Percentiles rank a stretch among this genome's conserved stretches.
phyloP scores from a whole-genome alignment of 1,140 invertebrate species.

The Monochamus saltuarius region DNA sequence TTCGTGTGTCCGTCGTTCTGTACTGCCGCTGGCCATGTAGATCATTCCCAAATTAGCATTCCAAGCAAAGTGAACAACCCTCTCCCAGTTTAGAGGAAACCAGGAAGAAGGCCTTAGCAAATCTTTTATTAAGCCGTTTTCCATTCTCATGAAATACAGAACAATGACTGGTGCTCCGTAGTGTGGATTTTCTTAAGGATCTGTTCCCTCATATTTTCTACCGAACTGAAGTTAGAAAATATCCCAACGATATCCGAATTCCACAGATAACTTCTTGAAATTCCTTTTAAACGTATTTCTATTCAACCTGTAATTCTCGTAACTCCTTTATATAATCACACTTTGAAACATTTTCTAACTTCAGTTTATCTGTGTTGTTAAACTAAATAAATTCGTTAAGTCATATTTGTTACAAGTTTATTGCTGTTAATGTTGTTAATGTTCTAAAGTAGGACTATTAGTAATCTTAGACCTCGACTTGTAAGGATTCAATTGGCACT shows the following conservation, averaged over 20 bases:
- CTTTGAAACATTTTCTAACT: too few species aligned
- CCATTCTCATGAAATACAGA: too few species aligned
- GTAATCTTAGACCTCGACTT: slow-evolving; percentile 1
- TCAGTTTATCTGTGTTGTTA: slow-evolving; percentile 33
- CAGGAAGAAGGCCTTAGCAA: slow-evolving; percentile 35
- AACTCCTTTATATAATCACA: too few species aligned
- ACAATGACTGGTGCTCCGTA: slow-evolving; percentile 37
- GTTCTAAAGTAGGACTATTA: slow-evolving; percentile 29
- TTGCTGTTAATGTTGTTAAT: slow-evolving; percentile 40
- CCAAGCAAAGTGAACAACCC: slow-evolving; percentile 23
- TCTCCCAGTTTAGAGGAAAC: slow-evolving; percentile 24
- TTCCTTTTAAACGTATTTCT: too few species aligned
- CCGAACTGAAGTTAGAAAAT: too few species aligned
- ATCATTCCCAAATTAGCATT: slow-evolving; percentile 40
- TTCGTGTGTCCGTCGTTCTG: slow-evolving; percentile 25
- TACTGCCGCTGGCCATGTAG: slow-evolving; percentile 41
- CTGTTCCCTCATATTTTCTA: too few species aligned
- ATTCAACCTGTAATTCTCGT: too few species aligned
- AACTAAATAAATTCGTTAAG: slow-evolving; percentile 35
- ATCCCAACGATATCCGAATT: too few species aligned
- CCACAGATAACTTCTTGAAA: too few species aligned
- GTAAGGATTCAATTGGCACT: not conserved
- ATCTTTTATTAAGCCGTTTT: not conserved
- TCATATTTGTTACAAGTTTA: slow-evolving; percentile 44
- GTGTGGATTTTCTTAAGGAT: slow-evolving; percentile 25